Base-by-base conservation (phyloP, 2,888 invertebrate genomes). In the Cheilosia vernalis region DNA sequence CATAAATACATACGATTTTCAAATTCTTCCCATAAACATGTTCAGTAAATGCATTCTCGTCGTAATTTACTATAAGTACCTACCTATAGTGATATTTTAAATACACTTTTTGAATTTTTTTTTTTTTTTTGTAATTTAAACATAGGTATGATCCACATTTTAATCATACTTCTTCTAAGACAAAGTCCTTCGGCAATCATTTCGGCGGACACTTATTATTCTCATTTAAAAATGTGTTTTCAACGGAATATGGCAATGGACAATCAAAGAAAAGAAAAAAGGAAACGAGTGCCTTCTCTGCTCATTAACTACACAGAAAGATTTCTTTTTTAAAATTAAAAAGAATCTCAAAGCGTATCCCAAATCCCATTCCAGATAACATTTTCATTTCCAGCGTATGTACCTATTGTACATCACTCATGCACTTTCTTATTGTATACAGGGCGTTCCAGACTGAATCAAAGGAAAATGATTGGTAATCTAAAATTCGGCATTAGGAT, bases 271-370 rank as follows among this genome's bases (percentile, higher is more conserved):
- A 37, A 64, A 17, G 27, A 4, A 40, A 66, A 51, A n/a, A 37
- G 49, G 4, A 37, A 4, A 10, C 37, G 13, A 37, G 51, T 60
- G 70, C 60, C 70, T 49, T 70, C 58, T 70, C 40, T 58, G 51
- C 70, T 70, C 70, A 70, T 70, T 70, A 70, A 60, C 60, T 60
- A 63, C 51, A 74, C 69, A 69, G 67, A 79, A 73, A 73, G 69
- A 83, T 83, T 73, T 66, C 24, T 73, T 64, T 30, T 55, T 74
- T 49, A 61, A 85, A 85, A 85, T 85, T 85, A 85, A 81, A 85
- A 85, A 81, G 70, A 85, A 85, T 84, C 76, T 80, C 80, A 81
- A 85, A 80, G 76, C 47, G 67, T 72, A 80, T 10, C 51, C 51
- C 51, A 51, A 51, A 27, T 13, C 69, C 74, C 76, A 61, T 49